Conservation (phyloP, 2,888 invertebrate genomes). For the Drosophila koepferae region DNA sequence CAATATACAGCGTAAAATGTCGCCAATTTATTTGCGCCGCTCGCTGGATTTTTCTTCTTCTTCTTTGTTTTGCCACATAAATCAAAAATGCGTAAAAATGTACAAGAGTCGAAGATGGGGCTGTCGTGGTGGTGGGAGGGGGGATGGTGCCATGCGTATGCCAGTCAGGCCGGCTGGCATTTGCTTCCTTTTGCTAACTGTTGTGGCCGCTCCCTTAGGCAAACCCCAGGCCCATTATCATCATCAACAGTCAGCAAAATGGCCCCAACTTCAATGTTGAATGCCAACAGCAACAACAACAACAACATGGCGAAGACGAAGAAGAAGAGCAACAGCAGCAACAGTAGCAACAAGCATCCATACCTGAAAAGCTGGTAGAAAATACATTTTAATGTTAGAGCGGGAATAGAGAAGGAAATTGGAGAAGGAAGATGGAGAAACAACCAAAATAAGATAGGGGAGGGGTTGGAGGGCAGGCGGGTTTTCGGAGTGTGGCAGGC, state of each 20-base stretch:
- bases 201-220: constrained; percentile 27
- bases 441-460: not conserved
- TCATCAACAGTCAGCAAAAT: constrained; percentile 79
- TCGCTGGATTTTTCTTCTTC: constrained; percentile 14
- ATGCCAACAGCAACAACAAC: constrained; percentile 40
- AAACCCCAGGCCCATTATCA: constrained; percentile 74
- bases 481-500: not conserved
- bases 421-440: not conserved
- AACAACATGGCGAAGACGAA: constrained; percentile 31
- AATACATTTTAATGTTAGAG: constrained; percentile 30
- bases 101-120: constrained; percentile 39
- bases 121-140: not conserved
- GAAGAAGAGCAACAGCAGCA: constrained; percentile 33
- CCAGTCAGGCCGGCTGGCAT: constrained; percentile 23
- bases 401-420: constrained; percentile 11
- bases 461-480: not conserved
- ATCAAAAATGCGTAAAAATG: constrained; percentile 80
- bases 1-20: constrained; percentile 63
- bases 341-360: constrained; percentile 67
- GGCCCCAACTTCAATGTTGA: constrained; percentile 64
- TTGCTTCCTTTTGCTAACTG: constrained; percentile 21
- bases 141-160: constrained; percentile 10
- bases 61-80: constrained; percentile 61
- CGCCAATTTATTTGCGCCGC: constrained; percentile 65
- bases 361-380: constrained; percentile 67